Evolutionary conservation across 1,140 invertebrate species (phyloP).

Genomic region (Hestina assimilis): DNA sequence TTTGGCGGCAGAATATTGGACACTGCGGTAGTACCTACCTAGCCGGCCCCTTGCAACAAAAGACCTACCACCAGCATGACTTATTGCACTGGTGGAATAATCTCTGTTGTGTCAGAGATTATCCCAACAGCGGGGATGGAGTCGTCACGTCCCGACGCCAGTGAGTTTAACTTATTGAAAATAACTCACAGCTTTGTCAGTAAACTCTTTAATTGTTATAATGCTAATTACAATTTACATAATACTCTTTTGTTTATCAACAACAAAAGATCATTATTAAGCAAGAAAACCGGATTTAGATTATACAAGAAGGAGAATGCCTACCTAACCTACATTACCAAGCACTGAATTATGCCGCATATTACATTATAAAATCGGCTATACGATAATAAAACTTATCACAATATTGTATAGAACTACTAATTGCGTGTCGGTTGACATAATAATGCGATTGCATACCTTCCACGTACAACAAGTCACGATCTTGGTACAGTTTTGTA

Average conservation of each 20-base stretch:
- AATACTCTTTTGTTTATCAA: not conserved
- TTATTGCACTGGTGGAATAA: no score
- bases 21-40: no score
- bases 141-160: no score
- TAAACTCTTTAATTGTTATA: no score
- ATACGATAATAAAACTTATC: constrained; percentile 9
- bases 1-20: no score
- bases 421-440: not conserved
- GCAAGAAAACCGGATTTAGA: constrained; percentile 13
- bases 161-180: no score
- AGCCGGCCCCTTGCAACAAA: no score
- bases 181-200: no score
- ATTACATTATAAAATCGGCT: constrained; percentile 2
- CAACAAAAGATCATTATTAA: not conserved
- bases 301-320: constrained; percentile 10
- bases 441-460: not conserved
- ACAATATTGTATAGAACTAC: not conserved
- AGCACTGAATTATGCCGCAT: constrained; percentile 5
- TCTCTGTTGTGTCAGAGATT: no score
- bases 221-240: no score
- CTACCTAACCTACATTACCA: constrained; percentile 20
- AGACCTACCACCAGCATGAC: no score
- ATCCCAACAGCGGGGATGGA: no score
- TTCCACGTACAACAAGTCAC: constrained; percentile 11
- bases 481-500: constrained; percentile 14